phyloP scores from a whole-genome alignment of 2,888 invertebrate genomes.

The Liopterus haemorrhoidalis region DNA sequence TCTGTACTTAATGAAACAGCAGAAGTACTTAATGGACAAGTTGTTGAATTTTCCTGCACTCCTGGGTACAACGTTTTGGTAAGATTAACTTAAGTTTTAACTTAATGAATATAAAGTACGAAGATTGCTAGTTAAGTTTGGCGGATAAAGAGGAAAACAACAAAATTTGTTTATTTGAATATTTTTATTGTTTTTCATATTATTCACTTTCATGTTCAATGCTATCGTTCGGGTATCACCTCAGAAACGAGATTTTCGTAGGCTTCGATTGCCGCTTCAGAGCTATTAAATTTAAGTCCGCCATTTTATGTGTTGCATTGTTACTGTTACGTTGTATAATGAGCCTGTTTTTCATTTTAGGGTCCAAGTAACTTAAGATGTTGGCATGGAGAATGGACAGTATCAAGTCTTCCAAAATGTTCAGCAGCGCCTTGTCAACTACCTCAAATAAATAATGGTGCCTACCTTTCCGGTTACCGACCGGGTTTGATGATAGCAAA shows the following conservation, averaged over 20 bases:
- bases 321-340: too few relatives aligned
- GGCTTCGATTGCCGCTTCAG: too few relatives aligned
- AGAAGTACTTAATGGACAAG: slow-evolving; percentile 62
- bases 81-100: neutral
- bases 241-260: too few relatives aligned
- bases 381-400: slow-evolving; percentile 78
- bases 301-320: too few relatives aligned
- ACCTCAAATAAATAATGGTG: slow-evolving; percentile 60
- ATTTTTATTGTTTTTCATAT: too few relatives aligned
- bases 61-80: slow-evolving; percentile 61
- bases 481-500: slow-evolving; percentile 76
- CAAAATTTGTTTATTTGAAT: too few relatives aligned
- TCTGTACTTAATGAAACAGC: slow-evolving; percentile 54
- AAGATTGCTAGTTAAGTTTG: too few relatives aligned
- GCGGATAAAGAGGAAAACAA: too few relatives aligned
- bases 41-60: slow-evolving; percentile 69
- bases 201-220: too few relatives aligned
- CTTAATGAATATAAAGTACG: neutral
- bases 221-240: too few relatives aligned
- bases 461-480: slow-evolving; percentile 71
- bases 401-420: slow-evolving; percentile 69
- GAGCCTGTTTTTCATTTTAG: too few relatives aligned
- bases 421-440: slow-evolving; percentile 69
- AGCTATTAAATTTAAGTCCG: too few relatives aligned
- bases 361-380: slow-evolving; percentile 70